These are phyloP conservation scores for Epistrophella euchroma DNA, from an alignment of 2,888 invertebrate species.

Conservation along the genomic window DNA sequence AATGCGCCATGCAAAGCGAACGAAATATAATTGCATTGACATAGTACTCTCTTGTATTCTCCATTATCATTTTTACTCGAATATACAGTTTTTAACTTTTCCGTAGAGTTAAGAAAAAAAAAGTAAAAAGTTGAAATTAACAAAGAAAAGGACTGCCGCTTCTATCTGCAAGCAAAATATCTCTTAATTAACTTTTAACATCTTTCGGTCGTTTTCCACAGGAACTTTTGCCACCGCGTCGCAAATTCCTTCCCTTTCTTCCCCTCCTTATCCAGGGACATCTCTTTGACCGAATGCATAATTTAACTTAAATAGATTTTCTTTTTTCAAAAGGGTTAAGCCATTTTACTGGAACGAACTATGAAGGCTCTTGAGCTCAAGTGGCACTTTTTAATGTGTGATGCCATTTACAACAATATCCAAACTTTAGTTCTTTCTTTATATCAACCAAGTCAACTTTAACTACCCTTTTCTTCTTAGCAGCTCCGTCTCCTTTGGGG, in stretches of 20 bases:
- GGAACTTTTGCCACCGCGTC: constrained; percentile 47
- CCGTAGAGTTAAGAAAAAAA: constrained; percentile 24
- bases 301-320: constrained; percentile 69
- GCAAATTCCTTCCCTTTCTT: not conserved
- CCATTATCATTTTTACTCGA: constrained; percentile 36
- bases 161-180: constrained; percentile 62
- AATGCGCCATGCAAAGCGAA: constrained; percentile 21
- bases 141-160: constrained; percentile 51
- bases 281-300: constrained; percentile 67
- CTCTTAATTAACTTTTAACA: constrained; percentile 76
- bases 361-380: constrained; percentile 44
- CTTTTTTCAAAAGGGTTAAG: constrained; percentile 50
- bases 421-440: constrained; percentile 54
- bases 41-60: constrained; percentile 41
- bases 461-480: not conserved
- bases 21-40: constrained; percentile 65
- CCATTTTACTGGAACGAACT: constrained; percentile 28
- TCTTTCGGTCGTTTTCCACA: constrained; percentile 59
- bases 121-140: constrained; percentile 49
- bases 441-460: not conserved
- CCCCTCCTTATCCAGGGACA: constrained; percentile 35
- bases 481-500: constrained; percentile 6
- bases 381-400: constrained; percentile 73
- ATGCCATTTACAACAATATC: constrained; percentile 75
- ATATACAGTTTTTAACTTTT: constrained; percentile 33